phyloP scores from a whole-genome alignment of 2,797 vertebrate species.

The Potorous gilbertii region DNA sequence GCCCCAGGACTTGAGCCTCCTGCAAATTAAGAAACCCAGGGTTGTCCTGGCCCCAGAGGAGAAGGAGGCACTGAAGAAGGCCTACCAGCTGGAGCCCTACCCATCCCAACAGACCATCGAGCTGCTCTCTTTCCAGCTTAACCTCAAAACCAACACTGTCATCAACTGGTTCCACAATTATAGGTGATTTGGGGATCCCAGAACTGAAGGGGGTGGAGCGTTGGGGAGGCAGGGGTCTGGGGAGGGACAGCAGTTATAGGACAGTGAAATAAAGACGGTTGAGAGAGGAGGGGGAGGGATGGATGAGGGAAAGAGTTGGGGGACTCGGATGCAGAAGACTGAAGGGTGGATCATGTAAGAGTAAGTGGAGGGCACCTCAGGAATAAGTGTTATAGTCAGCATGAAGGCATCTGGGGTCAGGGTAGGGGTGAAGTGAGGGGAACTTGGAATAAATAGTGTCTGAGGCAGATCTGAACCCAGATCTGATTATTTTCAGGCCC shows the following conservation, averaged over 20 bases:
- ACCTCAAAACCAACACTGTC: slow-evolving; percentile 98
- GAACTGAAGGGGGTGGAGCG: rapidly evolving
- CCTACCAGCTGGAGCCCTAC: slow-evolving; percentile 97
- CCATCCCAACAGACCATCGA: slow-evolving; percentile 99
- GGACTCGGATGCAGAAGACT: background rate
- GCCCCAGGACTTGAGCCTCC: slow-evolving; percentile 91
- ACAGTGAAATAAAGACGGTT: too few species aligned
- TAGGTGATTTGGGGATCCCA: slow-evolving; percentile 84
- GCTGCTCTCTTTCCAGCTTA: slow-evolving; percentile 95
- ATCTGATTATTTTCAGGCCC: background rate
- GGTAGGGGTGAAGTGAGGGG: background rate
- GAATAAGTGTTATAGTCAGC: background rate
- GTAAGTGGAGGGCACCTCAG: background rate
- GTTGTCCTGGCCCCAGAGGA: slow-evolving; percentile 97
- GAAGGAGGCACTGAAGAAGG: slow-evolving; percentile 95
- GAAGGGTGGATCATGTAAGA: background rate
- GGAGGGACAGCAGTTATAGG: rapidly evolving
- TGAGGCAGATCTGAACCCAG: background rate
- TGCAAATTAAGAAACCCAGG: slow-evolving; percentile 95
- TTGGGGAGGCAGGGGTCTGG: rapidly evolving
- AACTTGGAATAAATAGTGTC: background rate
- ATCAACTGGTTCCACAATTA: slow-evolving; percentile 99
- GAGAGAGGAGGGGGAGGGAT: background rate
- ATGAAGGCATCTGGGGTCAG: background rate
- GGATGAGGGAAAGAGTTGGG: background rate